Percentiles rank a stretch among this genome's conserved stretches.
These are phyloP conservation scores for Cisticola juncidis DNA, from an alignment of 2,113 vertebrate species.

Conservation along the genomic window DNA sequence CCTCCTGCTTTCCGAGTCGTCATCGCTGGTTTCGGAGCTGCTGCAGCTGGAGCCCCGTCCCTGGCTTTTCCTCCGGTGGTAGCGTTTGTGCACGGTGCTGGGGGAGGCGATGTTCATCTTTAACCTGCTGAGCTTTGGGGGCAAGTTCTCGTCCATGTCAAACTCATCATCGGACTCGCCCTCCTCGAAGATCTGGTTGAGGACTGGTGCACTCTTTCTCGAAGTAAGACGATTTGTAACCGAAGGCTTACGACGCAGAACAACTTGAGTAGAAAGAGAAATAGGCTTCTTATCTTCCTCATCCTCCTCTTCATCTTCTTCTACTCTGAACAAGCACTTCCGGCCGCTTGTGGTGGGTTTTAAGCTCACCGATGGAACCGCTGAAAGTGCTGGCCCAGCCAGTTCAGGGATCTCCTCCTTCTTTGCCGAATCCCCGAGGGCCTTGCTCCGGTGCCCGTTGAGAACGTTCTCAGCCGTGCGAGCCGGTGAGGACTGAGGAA, in stretches of 20 bases:
- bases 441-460: constrained; percentile 90
- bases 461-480: constrained; percentile 87
- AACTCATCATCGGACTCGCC: constrained; percentile 95
- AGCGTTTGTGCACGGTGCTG: constrained; percentile 88
- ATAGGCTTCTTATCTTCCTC: constrained; percentile 88
- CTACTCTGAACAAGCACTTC: constrained; percentile 91
- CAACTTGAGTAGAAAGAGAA: constrained; percentile 86
- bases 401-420: constrained; percentile 83
- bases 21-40: constrained; percentile 96
- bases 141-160: constrained; percentile 92
- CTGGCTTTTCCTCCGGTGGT: constrained; percentile 92
- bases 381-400: constrained; percentile 62
- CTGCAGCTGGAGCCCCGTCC: constrained; percentile 94
- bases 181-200: constrained; percentile 98
- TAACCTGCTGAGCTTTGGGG: constrained; percentile 92
- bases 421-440: constrained; percentile 79
- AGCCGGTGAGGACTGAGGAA: constrained; percentile 85
- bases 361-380: constrained; percentile 39
- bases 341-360: constrained; percentile 81
- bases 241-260: constrained; percentile 90
- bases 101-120: constrained; percentile 96
- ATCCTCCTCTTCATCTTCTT: constrained; percentile 95
- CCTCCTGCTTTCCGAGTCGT: constrained; percentile 92
- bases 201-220: constrained; percentile 91
- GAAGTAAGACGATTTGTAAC: constrained; percentile 95